phyloP scores from a whole-genome alignment of 2,888 invertebrate species.

The Tineola bisselliella region DNA sequence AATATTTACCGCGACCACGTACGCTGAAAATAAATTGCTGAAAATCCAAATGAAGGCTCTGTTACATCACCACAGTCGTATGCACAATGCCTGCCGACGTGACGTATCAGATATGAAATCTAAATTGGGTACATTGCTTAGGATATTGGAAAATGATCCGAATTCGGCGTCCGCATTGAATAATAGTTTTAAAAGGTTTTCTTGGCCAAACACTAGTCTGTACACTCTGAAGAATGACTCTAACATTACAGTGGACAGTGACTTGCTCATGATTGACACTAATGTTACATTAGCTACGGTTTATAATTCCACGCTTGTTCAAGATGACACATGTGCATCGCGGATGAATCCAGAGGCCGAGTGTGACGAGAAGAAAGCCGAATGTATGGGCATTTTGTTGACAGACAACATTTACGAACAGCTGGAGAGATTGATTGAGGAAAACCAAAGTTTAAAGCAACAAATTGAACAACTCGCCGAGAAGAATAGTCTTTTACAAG shows the following conservation, averaged over 20 bases:
- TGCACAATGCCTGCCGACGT: slow-evolving; percentile 49
- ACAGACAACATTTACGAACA: not conserved
- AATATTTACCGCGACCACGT: slow-evolving; percentile 53
- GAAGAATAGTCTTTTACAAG: not conserved
- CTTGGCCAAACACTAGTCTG: slow-evolving; percentile 34
- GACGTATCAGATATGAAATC: slow-evolving; percentile 49
- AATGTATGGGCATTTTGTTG: slow-evolving; percentile 20
- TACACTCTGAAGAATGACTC: slow-evolving; percentile 46
- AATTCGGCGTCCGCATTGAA: slow-evolving; percentile 15
- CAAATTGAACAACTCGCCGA: not conserved
- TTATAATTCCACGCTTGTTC: slow-evolving; percentile 41
- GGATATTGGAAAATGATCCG: slow-evolving; percentile 34
- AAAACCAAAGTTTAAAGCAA: slow-evolving; percentile 20
- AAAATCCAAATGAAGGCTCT: slow-evolving; percentile 48
- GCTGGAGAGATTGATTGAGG: slow-evolving; percentile 1
- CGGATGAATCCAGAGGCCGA: slow-evolving; percentile 26
- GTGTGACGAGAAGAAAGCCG: slow-evolving; percentile 16
- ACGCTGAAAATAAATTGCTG: slow-evolving; percentile 51
- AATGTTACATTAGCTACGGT: slow-evolving; percentile 43
- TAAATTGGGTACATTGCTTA: slow-evolving; percentile 39
- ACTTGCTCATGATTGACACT: slow-evolving; percentile 55
- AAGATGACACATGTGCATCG: slow-evolving; percentile 45
- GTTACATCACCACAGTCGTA: slow-evolving; percentile 47
- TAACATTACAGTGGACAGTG: slow-evolving; percentile 37
- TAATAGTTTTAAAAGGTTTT: slow-evolving; percentile 38